Conservation (phyloP, 2,888 invertebrate species). For the Sphecodes monilicornis region DNA sequence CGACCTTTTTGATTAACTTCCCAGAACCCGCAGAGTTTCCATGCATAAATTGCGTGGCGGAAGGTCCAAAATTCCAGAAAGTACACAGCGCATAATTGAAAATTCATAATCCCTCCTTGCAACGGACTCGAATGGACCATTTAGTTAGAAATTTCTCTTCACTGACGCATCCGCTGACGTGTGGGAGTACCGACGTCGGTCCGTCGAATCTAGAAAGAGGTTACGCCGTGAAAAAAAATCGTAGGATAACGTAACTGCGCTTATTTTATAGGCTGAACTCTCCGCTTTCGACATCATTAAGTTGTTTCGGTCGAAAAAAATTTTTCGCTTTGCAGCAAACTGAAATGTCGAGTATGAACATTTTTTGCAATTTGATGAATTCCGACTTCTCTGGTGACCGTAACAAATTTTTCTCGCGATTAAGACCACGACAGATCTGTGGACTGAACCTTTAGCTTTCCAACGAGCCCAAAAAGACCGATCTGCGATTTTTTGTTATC, state of each 20-base stretch:
- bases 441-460: too few relatives aligned
- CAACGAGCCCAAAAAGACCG: too few relatives aligned
- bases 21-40: background rate
- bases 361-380: background rate
- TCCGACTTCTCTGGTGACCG: background rate
- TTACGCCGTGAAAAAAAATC: background rate
- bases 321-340: too few relatives aligned
- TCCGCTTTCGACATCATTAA: background rate
- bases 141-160: conserved; percentile 27
- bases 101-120: conserved; percentile 14
- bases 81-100: conserved; percentile 17
- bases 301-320: background rate
- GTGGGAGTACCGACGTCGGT: conserved; percentile 1
- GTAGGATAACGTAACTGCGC: rapidly evolving
- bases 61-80: background rate
- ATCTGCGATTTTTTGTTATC: too few relatives aligned
- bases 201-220: background rate
- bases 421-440: background rate
- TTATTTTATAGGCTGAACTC: background rate
- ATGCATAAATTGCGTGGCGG: background rate
- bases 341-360: too few relatives aligned
- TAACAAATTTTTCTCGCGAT: background rate
- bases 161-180: conserved; percentile 16
- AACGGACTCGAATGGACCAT: conserved; percentile 12
- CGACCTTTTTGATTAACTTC: conserved; percentile 1